These are phyloP conservation scores for Megalops cyprinoides DNA, from an alignment of 2,797 vertebrate species.

Conservation along the genomic window DNA sequence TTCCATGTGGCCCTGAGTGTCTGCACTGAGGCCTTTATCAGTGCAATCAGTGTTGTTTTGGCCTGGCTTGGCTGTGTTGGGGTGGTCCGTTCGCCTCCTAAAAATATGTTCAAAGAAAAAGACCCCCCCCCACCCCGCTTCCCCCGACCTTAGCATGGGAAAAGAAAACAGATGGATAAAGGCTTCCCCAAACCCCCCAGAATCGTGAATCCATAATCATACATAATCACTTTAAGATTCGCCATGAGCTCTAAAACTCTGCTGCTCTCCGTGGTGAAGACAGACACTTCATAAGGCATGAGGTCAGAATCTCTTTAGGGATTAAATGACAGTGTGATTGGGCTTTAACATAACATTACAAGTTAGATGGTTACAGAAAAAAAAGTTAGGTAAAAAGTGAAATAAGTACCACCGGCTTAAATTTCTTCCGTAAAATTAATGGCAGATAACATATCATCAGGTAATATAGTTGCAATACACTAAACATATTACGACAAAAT, in stretches of 20 bases:
- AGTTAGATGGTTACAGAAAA: not conserved
- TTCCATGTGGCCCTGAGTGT: conserved; percentile 40
- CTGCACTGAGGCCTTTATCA: conserved; percentile 34
- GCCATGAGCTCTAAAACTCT: too few relatives aligned
- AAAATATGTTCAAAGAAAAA: too few relatives aligned
- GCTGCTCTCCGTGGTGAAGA: too few relatives aligned
- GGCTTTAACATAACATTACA: too few relatives aligned
- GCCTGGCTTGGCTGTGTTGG: not conserved
- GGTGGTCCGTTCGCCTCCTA: not conserved
- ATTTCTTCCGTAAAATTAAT: not conserved
- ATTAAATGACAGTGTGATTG: too few relatives aligned
- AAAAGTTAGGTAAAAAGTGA: not conserved
- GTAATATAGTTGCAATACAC: not conserved
- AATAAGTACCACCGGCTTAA: not conserved
- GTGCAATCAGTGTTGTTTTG: conserved; percentile 7
- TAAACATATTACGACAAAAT: too few relatives aligned
- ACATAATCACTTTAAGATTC: too few relatives aligned
- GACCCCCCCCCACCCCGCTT: too few relatives aligned
- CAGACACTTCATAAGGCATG: too few relatives aligned
- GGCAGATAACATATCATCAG: not conserved
- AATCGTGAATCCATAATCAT: too few relatives aligned
- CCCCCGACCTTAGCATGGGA: not conserved
- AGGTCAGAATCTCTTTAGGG: not conserved
- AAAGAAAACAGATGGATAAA: too few relatives aligned
- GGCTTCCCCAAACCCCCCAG: too few relatives aligned